Evolutionary conservation across 2,113 vertebrate genomes (phyloP).

Genomic region (Hylia prasina): DNA sequence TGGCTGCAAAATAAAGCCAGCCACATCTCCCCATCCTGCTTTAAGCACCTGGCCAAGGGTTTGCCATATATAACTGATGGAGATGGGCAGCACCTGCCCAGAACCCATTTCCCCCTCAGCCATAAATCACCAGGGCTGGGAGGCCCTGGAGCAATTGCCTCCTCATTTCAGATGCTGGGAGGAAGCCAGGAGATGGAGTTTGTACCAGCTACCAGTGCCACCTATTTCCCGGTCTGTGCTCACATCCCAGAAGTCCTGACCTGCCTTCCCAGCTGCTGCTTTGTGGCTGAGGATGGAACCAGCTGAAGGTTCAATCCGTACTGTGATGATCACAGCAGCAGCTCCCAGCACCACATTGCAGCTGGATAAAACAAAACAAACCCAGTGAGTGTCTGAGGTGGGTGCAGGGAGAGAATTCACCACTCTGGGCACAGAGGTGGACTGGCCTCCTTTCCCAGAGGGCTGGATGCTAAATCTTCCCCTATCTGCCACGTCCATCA

Average conservation of each 20-base stretch:
- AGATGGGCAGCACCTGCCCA: background rate
- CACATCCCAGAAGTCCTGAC: background rate
- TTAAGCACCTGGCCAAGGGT: background rate
- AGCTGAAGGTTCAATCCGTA: background rate
- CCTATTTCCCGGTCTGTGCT: background rate
- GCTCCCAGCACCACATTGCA: rapidly evolving
- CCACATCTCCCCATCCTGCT: background rate
- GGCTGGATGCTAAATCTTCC: background rate
- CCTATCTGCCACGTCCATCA: background rate
- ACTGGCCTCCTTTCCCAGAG: background rate
- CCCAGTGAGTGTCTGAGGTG: rapidly evolving
- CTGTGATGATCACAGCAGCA: background rate
- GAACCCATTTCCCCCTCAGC: background rate
- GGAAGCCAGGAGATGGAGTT: background rate
- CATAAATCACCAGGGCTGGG: background rate
- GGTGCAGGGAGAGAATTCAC: background rate
- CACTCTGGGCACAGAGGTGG: background rate
- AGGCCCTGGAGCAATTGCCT: background rate
- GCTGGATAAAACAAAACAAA: background rate
- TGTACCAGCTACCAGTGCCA: background rate
- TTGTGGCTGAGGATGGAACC: background rate
- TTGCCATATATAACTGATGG: background rate
- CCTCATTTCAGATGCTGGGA: background rate
- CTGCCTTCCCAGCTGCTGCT: background rate
- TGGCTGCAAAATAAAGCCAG: background rate